Percentiles rank a stretch among this genome's conserved stretches.
Conservation (phyloP, 2,888 invertebrate species). For the Pandemis cinnamomeana region DNA sequence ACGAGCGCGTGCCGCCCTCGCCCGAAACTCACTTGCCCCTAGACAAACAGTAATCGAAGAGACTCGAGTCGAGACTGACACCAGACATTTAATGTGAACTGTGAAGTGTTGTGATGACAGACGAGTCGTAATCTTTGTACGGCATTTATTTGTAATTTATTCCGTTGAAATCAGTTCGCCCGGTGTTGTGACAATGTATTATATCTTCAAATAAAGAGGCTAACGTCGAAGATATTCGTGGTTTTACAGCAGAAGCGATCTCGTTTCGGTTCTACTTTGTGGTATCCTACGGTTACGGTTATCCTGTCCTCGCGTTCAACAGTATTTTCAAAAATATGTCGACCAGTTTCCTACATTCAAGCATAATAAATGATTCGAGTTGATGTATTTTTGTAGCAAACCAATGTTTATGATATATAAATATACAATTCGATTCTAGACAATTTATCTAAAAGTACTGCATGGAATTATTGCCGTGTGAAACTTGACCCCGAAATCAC, state of each 20-base stretch:
- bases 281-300: conserved; percentile 4
- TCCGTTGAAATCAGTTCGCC: conserved; percentile 34
- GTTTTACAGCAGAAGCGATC: conserved; percentile 16
- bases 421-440: conserved; percentile 20
- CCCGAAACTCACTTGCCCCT: conserved; percentile 62
- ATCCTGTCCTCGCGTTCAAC: conserved; percentile 31
- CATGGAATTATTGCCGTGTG: conserved; percentile 25
- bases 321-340: conserved; percentile 29
- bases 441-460: conserved; percentile 9
- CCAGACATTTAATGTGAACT: conserved; percentile 61
- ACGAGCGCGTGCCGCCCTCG: conserved; percentile 23
- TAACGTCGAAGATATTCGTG: conserved; percentile 31
- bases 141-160: conserved; percentile 48
- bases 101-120: conserved; percentile 53
- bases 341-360: conserved; percentile 11
- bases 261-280: conserved; percentile 11
- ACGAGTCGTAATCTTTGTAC: conserved; percentile 50
- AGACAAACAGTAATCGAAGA: conserved; percentile 67
- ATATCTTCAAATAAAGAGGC: conserved; percentile 46
- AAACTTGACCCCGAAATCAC: conserved; percentile 23
- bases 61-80: conserved; percentile 39
- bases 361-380: conserved; percentile 17
- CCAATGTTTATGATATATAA: conserved; percentile 30
- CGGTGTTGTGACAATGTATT: conserved; percentile 49
- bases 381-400: conserved; percentile 33